phyloP scores from a whole-genome alignment of 2,888 invertebrate species.

The Thymelicus lineola region DNA sequence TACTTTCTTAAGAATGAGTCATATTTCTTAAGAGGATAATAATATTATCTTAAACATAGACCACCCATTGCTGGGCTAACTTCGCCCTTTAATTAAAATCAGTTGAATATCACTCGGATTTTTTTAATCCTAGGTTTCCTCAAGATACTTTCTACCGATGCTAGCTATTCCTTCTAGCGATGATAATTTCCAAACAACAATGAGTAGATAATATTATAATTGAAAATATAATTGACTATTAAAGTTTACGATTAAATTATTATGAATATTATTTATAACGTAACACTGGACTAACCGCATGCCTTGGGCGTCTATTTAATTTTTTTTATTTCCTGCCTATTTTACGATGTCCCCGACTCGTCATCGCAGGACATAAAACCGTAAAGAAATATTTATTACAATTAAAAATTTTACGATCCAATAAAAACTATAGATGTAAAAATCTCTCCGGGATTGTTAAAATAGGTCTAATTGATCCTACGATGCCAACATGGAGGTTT shows the following conservation, averaged over 20 bases:
- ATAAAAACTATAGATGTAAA: constrained; percentile 66
- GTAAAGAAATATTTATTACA: constrained; percentile 65
- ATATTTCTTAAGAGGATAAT: too few relatives aligned
- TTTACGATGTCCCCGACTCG: constrained; percentile 46
- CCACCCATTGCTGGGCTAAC: too few relatives aligned
- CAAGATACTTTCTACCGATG: too few relatives aligned
- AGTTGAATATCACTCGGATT: too few relatives aligned
- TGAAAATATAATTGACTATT: not conserved
- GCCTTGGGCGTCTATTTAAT: constrained; percentile 16
- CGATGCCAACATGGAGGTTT: constrained; percentile 59
- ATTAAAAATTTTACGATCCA: constrained; percentile 62
- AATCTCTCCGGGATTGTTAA: constrained; percentile 59
- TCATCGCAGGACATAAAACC: constrained; percentile 52
- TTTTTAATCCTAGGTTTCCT: too few relatives aligned
- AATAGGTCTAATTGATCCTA: constrained; percentile 70
- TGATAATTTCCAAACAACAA: too few relatives aligned
- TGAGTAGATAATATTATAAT: not conserved
- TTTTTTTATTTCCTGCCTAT: constrained; percentile 33
- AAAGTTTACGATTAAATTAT: not conserved
- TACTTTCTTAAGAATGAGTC: too few relatives aligned
- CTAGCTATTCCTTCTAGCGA: too few relatives aligned
- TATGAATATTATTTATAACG: not conserved
- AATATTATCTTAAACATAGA: too few relatives aligned
- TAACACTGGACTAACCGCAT: not conserved
- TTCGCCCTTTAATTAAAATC: too few relatives aligned